Conservation (phyloP, 1,140 invertebrate genomes). For the Bombus huntii region DNA sequence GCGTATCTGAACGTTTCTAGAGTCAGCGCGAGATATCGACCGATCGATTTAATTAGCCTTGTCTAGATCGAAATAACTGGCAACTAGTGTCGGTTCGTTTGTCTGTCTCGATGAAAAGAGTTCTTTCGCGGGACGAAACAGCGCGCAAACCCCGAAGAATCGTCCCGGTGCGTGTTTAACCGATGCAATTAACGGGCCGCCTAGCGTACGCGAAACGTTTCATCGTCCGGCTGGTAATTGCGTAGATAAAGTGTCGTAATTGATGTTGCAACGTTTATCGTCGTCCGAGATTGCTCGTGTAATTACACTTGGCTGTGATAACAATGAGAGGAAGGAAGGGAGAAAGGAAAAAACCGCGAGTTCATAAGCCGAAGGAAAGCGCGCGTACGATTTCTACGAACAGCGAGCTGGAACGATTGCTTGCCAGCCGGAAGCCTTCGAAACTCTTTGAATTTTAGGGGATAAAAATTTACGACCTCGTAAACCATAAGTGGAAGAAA, state of each 20-base stretch:
- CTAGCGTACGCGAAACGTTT: constrained; percentile 24
- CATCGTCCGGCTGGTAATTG: constrained; percentile 41
- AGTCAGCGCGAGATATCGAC: constrained; percentile 19
- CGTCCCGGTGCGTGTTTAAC: constrained; percentile 2
- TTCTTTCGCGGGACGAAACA: neutral
- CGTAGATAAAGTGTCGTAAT: constrained; percentile 54
- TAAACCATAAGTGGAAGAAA: neutral
- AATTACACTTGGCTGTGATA: constrained; percentile 41
- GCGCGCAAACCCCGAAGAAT: neutral
- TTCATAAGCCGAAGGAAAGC: constrained; percentile 21
- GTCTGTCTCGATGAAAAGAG: neutral
- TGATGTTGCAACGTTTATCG: constrained; percentile 44
- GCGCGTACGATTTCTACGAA: constrained; percentile 5
- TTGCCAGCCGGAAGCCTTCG: neutral
- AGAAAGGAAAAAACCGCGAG: neutral
- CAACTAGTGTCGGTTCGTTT: neutral
- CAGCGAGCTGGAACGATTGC: no score
- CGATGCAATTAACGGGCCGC: constrained; percentile 27
- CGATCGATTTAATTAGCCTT: constrained; percentile 56
- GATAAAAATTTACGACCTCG: neutral
- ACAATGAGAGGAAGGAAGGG: constrained; percentile 8
- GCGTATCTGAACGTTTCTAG: constrained; percentile 36
- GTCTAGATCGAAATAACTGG: neutral
- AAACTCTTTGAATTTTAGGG: constrained; percentile 3
- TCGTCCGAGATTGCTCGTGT: constrained; percentile 49